Evolutionary conservation across 2,113 vertebrate species (phyloP).

Genomic region (Charadrius vociferus): DNA sequence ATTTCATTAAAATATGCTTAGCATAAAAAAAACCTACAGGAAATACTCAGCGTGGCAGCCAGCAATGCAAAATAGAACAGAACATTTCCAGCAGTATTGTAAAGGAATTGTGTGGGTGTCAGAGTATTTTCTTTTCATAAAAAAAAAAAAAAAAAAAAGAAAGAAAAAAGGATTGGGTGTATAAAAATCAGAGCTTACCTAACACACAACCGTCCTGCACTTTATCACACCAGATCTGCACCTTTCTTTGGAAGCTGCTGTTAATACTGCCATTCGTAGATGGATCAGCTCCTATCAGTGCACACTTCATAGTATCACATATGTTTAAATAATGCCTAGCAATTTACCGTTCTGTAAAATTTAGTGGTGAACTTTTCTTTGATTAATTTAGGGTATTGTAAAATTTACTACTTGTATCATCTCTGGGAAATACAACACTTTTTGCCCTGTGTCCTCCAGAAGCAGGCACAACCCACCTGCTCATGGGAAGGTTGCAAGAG

Average conservation of each 20-base stretch:
- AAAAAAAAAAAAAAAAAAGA: not conserved
- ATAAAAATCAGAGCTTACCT: not conserved
- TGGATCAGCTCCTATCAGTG: not conserved
- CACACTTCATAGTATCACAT: not conserved
- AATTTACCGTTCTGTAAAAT: not conserved
- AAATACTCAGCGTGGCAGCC: not conserved
- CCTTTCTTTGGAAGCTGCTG: not conserved
- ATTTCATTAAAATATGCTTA: not conserved
- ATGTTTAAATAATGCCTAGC: not conserved
- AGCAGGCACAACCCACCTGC: not conserved
- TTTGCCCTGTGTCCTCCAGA: not conserved
- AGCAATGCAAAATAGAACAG: not conserved
- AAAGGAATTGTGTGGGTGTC: not conserved
- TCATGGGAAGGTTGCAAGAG: not conserved
- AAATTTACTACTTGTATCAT: not conserved
- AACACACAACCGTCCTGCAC: not conserved
- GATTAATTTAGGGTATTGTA: not conserved
- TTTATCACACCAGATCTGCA: not conserved
- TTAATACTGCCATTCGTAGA: not conserved
- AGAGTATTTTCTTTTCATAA: not conserved
- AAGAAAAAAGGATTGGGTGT: fast-evolving
- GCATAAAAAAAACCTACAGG: not conserved
- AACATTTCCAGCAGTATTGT: not conserved
- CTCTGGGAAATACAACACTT: not conserved
- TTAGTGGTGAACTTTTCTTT: not conserved